A percentile compares a stretch with the other conserved stretches of the same genome.
Conservation (phyloP, 1,140 invertebrate genomes). For the Battus philenor region DNA sequence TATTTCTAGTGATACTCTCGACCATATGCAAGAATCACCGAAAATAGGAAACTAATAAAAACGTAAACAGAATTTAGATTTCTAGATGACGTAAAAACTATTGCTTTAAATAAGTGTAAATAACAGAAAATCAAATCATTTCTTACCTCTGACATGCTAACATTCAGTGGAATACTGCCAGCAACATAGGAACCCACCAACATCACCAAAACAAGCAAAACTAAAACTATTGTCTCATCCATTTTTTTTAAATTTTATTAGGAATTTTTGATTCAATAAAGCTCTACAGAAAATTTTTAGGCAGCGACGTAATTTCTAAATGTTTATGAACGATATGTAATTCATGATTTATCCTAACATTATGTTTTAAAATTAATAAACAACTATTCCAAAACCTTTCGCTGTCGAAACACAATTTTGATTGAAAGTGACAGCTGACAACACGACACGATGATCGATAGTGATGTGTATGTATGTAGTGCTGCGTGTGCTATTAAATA, state of each 20-base stretch:
- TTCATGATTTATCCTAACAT: slow-evolving; percentile 14
- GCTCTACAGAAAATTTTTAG: slow-evolving; percentile 2
- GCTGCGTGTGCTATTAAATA: too few relatives aligned
- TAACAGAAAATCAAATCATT: too few relatives aligned
- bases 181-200: slow-evolving; percentile 95
- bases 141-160: slow-evolving; percentile 94
- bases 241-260: slow-evolving; percentile 66
- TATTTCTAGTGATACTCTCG: too few relatives aligned
- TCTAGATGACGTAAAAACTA: too few relatives aligned
- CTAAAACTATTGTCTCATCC: slow-evolving; percentile 89
- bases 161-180: slow-evolving; percentile 94
- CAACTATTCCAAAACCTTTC: slow-evolving; percentile 3
- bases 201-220: slow-evolving; percentile 93
- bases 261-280: slow-evolving; percentile 7
- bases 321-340: slow-evolving; percentile 4
- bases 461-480: too few relatives aligned
- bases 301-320: neutral
- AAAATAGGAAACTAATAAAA: too few relatives aligned
- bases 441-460: slow-evolving; percentile 11
- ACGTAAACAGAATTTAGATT: too few relatives aligned
- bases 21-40: too few relatives aligned
- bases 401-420: slow-evolving; percentile 13
- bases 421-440: slow-evolving; percentile 16
- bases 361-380: slow-evolving; percentile 11
- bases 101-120: neutral